Conservation (phyloP, 2,797 vertebrate species). For the Halcyon badia region DNA sequence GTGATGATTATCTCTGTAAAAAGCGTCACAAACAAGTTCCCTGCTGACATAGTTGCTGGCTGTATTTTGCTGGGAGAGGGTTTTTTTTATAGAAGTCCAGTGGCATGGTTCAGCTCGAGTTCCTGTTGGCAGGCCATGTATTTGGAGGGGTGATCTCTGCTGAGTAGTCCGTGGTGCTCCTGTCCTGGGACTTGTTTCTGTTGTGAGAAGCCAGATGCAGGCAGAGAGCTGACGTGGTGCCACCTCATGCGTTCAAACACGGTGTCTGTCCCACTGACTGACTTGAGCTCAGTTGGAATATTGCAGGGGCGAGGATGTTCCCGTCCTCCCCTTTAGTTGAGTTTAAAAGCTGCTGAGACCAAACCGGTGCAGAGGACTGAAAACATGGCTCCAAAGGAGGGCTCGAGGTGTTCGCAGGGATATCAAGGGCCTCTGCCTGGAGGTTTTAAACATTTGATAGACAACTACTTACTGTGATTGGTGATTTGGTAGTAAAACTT, state of each 20-base stretch:
- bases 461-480: neutral
- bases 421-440: neutral
- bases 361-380: neutral
- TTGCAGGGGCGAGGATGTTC: neutral
- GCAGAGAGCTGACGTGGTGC: neutral
- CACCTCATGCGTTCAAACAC: neutral
- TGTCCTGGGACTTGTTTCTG: neutral
- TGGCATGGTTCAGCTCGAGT: neutral
- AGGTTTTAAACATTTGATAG: neutral
- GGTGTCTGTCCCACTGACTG: neutral
- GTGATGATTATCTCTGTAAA: neutral
- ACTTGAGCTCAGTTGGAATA: neutral
- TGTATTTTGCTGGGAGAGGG: neutral
- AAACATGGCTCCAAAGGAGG: neutral
- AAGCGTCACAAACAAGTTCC: neutral
- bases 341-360: neutral
- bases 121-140: accelerated
- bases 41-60: neutral
- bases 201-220: neutral
- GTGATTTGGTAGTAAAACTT: neutral
- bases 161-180: neutral
- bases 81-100: neutral
- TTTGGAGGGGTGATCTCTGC: neutral
- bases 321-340: neutral
- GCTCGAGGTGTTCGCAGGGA: neutral